A percentile compares a stretch with the other conserved stretches of the same genome.
These are phyloP conservation scores for Styela clava DNA, from an alignment of 23 tunicate genomes.

Conservation along the genomic window DNA sequence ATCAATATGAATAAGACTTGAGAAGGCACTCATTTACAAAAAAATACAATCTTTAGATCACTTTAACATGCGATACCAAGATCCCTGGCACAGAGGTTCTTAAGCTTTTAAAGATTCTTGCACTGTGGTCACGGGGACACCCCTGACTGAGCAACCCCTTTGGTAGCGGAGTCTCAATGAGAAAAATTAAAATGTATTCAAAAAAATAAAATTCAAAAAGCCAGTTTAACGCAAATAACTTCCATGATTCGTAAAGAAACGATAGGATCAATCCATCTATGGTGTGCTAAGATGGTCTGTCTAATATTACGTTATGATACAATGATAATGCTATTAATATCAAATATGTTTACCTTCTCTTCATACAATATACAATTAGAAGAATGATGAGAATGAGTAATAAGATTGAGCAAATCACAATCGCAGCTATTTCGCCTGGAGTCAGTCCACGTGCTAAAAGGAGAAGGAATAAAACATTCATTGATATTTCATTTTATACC, in stretches of 20 bases:
- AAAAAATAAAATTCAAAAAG: no score
- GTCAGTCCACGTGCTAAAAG: constrained; percentile 17
- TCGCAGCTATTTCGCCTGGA: constrained; percentile 89
- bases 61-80: no score
- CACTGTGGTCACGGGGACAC: no score
- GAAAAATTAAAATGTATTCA: no score
- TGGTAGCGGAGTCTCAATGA: no score
- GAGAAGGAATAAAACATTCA: not conserved
- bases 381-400: constrained; percentile 51
- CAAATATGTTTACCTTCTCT: constrained; percentile 19
- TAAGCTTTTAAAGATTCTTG: not conserved
- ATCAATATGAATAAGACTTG: not conserved
- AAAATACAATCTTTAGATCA: not conserved
- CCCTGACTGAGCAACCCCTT: no score
- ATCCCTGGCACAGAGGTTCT: no score
- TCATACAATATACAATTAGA: constrained; percentile 35
- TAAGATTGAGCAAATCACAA: constrained; percentile 67
- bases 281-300: not conserved
- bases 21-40: not conserved
- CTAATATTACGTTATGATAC: no score
- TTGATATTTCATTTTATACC: not conserved
- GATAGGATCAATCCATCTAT: not conserved
- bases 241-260: not conserved
- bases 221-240: no score
- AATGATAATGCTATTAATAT: not conserved